Conservation (phyloP, 1,140 invertebrate genomes). For the Lepidotrigona ventralis region DNA sequence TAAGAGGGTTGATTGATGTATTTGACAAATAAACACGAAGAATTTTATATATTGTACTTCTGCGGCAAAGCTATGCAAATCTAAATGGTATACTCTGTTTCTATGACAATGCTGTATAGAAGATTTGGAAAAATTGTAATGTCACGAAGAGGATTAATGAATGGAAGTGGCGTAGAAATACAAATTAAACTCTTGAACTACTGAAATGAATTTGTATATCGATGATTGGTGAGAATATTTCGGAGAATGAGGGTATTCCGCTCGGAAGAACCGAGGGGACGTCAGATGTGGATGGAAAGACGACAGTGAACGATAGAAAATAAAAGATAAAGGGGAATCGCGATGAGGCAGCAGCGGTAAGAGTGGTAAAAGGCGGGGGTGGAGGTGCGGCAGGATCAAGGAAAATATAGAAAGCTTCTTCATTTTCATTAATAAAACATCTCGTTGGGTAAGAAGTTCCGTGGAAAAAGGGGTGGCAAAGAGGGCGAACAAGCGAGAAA, state of each 20-base stretch:
- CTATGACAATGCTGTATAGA: no score
- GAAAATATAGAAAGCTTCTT: conserved; percentile 70
- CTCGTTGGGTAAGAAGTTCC: conserved; percentile 60
- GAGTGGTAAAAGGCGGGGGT: neutral
- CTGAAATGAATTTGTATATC: no score
- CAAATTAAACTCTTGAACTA: no score
- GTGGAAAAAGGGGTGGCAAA: conserved; percentile 18
- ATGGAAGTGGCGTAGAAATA: no score
- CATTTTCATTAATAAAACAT: conserved; percentile 74
- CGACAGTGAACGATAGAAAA: neutral
- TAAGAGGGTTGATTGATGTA: no score
- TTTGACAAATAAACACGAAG: no score
- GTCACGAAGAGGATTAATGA: no score
- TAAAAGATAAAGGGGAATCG: conserved; percentile 8
- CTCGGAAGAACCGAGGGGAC: neutral
- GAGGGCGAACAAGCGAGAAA: neutral
- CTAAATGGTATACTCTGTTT: no score
- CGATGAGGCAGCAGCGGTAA: neutral
- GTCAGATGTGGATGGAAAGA: neutral
- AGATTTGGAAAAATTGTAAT: no score
- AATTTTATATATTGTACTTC: no score
- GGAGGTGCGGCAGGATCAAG: conserved; percentile 14
- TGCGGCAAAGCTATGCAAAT: no score
- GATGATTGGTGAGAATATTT: conserved; percentile 11
- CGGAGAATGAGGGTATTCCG: conserved; percentile 37